These are phyloP conservation scores for Pelodytes ibericus DNA, from an alignment of 2,797 vertebrate genomes.

Conservation along the genomic window DNA sequence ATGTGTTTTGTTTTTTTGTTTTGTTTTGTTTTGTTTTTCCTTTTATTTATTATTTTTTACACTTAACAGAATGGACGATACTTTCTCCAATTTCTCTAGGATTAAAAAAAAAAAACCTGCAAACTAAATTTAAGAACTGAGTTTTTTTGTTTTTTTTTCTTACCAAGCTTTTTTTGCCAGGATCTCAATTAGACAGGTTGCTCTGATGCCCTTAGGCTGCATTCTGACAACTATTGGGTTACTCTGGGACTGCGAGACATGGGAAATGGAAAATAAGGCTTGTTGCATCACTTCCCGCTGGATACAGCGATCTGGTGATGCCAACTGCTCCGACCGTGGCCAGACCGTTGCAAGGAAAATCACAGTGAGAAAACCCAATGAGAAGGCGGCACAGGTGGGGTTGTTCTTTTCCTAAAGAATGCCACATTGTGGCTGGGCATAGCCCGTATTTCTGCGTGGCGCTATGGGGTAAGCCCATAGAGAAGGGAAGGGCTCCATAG, in stretches of 20 bases:
- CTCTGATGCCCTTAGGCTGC: slow-evolving; percentile 37
- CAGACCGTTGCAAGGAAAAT: slow-evolving; percentile 26
- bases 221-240: slow-evolving; percentile 42
- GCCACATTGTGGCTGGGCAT: slow-evolving; percentile 33
- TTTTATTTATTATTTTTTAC: slow-evolving; percentile 3
- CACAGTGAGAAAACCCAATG: slow-evolving; percentile 36
- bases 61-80: slow-evolving; percentile 4
- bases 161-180: slow-evolving; percentile 43
- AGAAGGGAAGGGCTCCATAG: slow-evolving; percentile 31
- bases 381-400: slow-evolving; percentile 54
- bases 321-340: slow-evolving; percentile 37
- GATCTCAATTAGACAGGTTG: slow-evolving; percentile 43
- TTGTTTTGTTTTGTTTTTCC: slow-evolving; percentile 10
- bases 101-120: slow-evolving; percentile 14
- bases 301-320: slow-evolving; percentile 48
- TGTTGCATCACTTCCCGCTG: slow-evolving; percentile 50
- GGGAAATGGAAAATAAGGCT: slow-evolving; percentile 16
- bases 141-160: slow-evolving; percentile 22
- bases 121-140: slow-evolving; percentile 13
- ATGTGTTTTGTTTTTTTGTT: slow-evolving; percentile 1
- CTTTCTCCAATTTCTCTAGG: slow-evolving; percentile 20
- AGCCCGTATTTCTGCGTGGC: slow-evolving; percentile 41
- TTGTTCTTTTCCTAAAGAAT: slow-evolving; percentile 42
- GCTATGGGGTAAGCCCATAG: slow-evolving; percentile 41
- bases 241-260: slow-evolving; percentile 28